These are phyloP conservation scores for Oscheius sp. DNA, from an alignment of 2,888 invertebrate species.

Conservation along the genomic window DNA sequence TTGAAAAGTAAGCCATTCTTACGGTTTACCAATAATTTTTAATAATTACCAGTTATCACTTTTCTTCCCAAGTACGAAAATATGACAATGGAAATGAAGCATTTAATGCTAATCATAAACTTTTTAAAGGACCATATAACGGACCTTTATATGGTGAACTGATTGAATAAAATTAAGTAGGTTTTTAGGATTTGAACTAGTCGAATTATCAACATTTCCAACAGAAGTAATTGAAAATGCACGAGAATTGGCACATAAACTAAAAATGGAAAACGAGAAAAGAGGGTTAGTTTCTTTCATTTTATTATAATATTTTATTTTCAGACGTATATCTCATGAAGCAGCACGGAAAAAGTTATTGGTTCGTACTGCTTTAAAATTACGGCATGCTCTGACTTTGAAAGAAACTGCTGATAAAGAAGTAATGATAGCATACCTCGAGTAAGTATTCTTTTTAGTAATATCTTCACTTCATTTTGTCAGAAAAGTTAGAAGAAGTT, in stretches of 20 bases:
- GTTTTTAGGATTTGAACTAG: constrained; percentile 74
- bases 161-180: not conserved
- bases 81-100: constrained; percentile 65
- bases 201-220: constrained; percentile 74
- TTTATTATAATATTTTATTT: not conserved
- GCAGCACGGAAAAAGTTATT: constrained; percentile 4
- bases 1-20: constrained; percentile 73
- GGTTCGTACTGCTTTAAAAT: constrained; percentile 30
- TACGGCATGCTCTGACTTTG: constrained; percentile 19
- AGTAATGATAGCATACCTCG: constrained; percentile 8
- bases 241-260: constrained; percentile 48
- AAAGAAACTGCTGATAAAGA: not conserved
- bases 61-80: constrained; percentile 55
- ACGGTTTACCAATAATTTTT: not conserved
- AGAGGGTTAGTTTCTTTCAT: constrained; percentile 8
- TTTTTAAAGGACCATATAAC: constrained; percentile 72
- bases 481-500: constrained; percentile 20
- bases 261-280: constrained; percentile 38
- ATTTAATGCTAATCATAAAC: constrained; percentile 70
- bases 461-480: not conserved
- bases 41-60: constrained; percentile 48
- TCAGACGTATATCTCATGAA: constrained; percentile 12
- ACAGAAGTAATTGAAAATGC: constrained; percentile 72
- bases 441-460: not conserved
- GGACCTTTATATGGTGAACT: constrained; percentile 73